Percentiles rank a stretch among this genome's conserved stretches.
These are phyloP conservation scores for Seriola aureovittata DNA, from an alignment of 2,113 vertebrate species.

Conservation along the genomic window DNA sequence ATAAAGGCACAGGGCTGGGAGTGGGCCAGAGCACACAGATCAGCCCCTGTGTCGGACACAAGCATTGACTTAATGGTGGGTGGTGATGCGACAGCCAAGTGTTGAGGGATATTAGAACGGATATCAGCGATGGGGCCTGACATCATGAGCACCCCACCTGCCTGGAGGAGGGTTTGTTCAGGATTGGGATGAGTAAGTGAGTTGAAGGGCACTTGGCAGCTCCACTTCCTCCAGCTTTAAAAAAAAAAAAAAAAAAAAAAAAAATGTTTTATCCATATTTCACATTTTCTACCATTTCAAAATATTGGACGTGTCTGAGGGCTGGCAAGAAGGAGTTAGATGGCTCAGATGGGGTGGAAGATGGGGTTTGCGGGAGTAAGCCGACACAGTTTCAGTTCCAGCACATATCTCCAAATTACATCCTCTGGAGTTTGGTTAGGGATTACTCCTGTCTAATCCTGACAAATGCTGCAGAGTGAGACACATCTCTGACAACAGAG, in stretches of 20 bases:
- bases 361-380: constrained; percentile 71
- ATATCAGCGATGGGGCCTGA: constrained; percentile 74
- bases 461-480: constrained; percentile 80
- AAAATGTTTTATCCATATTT: constrained; percentile 35
- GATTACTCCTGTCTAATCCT: constrained; percentile 84
- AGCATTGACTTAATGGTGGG: constrained; percentile 80
- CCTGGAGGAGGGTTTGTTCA: constrained; percentile 58
- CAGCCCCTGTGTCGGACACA: constrained; percentile 69
- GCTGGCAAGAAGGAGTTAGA: constrained; percentile 54
- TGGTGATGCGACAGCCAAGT: constrained; percentile 73
- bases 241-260: too few relatives aligned
- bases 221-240: constrained; percentile 46
- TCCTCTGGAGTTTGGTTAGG: constrained; percentile 81
- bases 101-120: constrained; percentile 76
- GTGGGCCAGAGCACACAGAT: constrained; percentile 68
- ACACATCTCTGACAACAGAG: constrained; percentile 76
- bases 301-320: constrained; percentile 55
- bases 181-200: constrained; percentile 58
- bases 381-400: constrained; percentile 76
- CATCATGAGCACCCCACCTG: constrained; percentile 62
- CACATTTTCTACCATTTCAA: constrained; percentile 58
- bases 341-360: constrained; percentile 65
- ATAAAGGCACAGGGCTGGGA: constrained; percentile 74
- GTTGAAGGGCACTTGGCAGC: constrained; percentile 68
- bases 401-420: constrained; percentile 80